Base-by-base conservation (phyloP, 2,113 vertebrate species). In the Mugil cephalus region DNA sequence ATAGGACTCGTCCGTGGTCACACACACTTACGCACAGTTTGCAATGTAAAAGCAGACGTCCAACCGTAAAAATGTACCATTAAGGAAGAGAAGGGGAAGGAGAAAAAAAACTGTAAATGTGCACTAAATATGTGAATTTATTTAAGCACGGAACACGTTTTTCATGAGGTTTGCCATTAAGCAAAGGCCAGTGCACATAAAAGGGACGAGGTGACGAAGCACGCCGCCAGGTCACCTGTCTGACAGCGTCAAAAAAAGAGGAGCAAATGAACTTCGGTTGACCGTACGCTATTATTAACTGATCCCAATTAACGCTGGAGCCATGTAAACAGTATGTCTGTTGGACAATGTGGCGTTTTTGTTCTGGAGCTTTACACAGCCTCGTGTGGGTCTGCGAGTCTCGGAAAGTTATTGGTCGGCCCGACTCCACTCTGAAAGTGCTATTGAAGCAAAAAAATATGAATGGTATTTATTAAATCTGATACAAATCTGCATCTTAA, bases 1-100 rank as follows among this genome's bases (percentile, higher is more conserved):
- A 96, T 93, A 95, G 93, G 93, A 94, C 84, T 81, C 71, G 66
- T 75, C 90, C 85, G 86, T 85, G 85, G 92, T 93, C 76, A 64
- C 79, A 79, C 75, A 78, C 80, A 48, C 62, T 34, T 46, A 30
- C 51, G 42, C 17, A 43, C 15, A 70, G 68, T 76, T 68, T 42
- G 24, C 54, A 54, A 43, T 78, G 66, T 70, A 69, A 79, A 81
- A 82, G 59, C 66, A 81, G 60, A 77, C 39, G 34, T 45, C 79
- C 50, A 42, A 62, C 56, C 3, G 9, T 78, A 52, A 69, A 71
- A 83, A 71, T 65, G 52, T 19, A 38, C 36, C 13, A 6, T 52
- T 69, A 50, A 63, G 72, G 73, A 34, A 52, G 60, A 30, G 24
- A 30, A 30, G 24, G 24, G 24, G 24, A 30, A 30, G n/a, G n/a